Evolutionary conservation across 2,113 vertebrate genomes (phyloP), one percentile per base, ranked within the genome.

Genomic region (Setophaga petechia): DNA sequence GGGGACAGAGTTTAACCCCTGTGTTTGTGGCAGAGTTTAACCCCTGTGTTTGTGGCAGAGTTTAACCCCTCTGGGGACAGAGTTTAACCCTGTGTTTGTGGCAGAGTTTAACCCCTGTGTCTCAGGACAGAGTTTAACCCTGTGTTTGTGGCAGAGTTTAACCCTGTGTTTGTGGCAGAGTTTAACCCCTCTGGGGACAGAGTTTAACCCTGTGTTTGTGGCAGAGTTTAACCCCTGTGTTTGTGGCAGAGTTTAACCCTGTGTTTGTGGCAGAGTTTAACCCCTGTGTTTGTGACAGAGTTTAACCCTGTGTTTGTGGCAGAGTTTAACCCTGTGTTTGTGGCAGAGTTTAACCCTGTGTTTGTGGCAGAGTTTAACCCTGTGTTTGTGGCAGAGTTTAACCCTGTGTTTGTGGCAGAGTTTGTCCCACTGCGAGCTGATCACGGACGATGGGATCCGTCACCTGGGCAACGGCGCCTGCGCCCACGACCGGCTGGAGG

Each of bases 391-490:
- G 79, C 96, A 99, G 99, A 99, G 99, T 83, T 96, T 99, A n/a
- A 47, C 46, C 47, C 22, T 37, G 37, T 93, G 1, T 83, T 69
- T 72, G 92, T 49, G 17, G 79, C 96, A 99, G 99, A 99, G 99
- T 83, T 96, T 99, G 31, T 99, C 99, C 85, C 99, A 99, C 97
- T 99, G 99, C 71, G 99, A 99, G 98, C 98, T 99, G 93, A 99
- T 99, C 98, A 99, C 99, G 4, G 99, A 99, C 4, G 99, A 99
- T 4, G 99, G 99, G 55, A 99, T 99, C 75, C 98, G 99, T 28
- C 99, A 99, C 97, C 95, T 99, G 85, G 99, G 99, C 12, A 99
- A 99, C 15, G 99, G 99, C 2, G 99, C 99, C 62, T 99, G 99
- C 6, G 99, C 99, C 71, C 99, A 99, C 75, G 99, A 99, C 96